Evolutionary conservation across 2,888 invertebrate species (phyloP), one percentile per base, ranked within the genome.

Genomic region (Tinea semifulvella): DNA sequence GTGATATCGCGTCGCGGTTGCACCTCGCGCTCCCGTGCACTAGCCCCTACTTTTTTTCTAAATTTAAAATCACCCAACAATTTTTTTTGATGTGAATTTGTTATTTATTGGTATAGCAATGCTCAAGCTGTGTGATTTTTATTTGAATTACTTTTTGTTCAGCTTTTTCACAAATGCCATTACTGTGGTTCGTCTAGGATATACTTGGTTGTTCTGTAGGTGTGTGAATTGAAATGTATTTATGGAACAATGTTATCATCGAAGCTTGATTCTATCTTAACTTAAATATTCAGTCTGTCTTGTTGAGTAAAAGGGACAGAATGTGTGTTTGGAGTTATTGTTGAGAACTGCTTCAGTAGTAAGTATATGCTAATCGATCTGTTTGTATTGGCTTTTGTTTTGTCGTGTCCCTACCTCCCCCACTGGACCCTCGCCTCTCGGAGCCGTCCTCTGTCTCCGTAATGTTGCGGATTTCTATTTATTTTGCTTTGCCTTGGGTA

Each of bases 371-470:
- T n/a, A n/a, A n/a, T n/a, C n/a, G n/a, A n/a, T n/a, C n/a, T n/a
- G n/a, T n/a, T n/a, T n/a, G n/a, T n/a, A 22, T 7, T 22, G 22
- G 22, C 22, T 22, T 22, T 22, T 22, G 22, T 22, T 7, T 31
- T 31, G n/a, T 11, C 19, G n/a, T n/a, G n/a, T 40, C 22, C 22
- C 17, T 13, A 16, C 8, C 22, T 6, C 22, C 22, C 13, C 14
- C 40, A 4, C 20, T n/a, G 22, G 22, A 22, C 68, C 79, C 77
- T 57, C 68, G 77, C 79, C 79, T 79, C 79, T 76, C 63, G 79
- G 75, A 75, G 73, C 67, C 76, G 68, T 73, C 75, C 77, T 58
- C 70, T 69, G 76, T 75, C 65, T 73, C 75, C 80, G 80, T 80
- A 79, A 79, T 72, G 80, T 77, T 79, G 73, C 54, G 56, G 49